Evolutionary conservation across 1,140 invertebrate species (phyloP).

Genomic region (Gonatopus flavifemur): DNA sequence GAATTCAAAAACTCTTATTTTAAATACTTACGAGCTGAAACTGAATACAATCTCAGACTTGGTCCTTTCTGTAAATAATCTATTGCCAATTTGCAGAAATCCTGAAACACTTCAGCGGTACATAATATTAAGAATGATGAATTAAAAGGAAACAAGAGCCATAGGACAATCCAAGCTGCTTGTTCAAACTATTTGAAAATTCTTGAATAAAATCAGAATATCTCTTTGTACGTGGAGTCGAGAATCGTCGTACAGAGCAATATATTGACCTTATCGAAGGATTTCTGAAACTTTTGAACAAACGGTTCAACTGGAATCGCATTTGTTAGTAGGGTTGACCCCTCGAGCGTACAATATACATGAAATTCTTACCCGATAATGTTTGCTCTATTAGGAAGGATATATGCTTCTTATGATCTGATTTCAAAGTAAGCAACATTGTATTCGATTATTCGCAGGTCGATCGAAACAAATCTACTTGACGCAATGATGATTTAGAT

Average conservation of each 20-base stretch:
- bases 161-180: no score
- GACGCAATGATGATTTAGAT: no score
- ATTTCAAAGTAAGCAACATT: constrained; percentile 36
- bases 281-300: no score
- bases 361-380: constrained; percentile 39
- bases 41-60: constrained; percentile 62
- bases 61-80: constrained; percentile 66
- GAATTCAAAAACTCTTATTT: background rate
- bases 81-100: constrained; percentile 66
- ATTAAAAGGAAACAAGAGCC: background rate
- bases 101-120: constrained; percentile 63
- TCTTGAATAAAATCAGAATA: background rate
- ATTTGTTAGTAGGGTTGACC: no score
- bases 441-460: constrained; percentile 5
- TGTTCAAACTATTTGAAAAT: background rate
- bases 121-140: background rate
- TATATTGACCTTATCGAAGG: no score
- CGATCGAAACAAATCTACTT: no score
- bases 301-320: no score
- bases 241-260: no score
- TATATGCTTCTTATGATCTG: constrained; percentile 45
- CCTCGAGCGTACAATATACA: no score
- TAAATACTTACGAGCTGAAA: constrained; percentile 62
- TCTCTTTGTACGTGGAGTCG: background rate
- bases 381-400: constrained; percentile 38